Evolutionary conservation across 64 coral and sea anemone species (phyloP), one percentile per base, ranked within the genome.

Genomic region (Astreopora myriophthalma): DNA sequence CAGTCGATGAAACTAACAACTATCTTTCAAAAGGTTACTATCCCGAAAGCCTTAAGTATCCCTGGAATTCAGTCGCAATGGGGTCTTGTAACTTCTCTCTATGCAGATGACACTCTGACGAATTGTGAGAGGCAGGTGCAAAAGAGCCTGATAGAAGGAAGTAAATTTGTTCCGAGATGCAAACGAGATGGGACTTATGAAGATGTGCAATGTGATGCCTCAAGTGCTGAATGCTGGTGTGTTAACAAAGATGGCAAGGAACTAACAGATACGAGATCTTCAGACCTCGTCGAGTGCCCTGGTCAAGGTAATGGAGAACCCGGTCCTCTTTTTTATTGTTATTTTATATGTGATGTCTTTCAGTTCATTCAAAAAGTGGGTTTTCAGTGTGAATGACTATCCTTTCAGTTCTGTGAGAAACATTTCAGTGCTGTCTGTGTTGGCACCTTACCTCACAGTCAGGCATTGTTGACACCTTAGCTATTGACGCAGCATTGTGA

Each of bases 171-270:
- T 20, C 91, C 95, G 14, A 87, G 87, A 74, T 96, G 95, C 70
- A 93, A 93, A 33, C 32, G 73, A 55, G 90, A 93, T 63, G 95
- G 92, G 49, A 75, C 48, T 64, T 94, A 71, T 64, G 92, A 94
- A 80, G 86, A 88, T 26, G 86, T 89, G 10, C 92, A 94, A 44
- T 94, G 92, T 74, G 76, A 94, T 48, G 31, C 49, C 39, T 63
- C 68, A 72, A 94, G 63, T 28, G 34, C 73, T 4, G 40, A 73
- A 6, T 94, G 92, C 35, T 94, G 92, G 92, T 94, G 92, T 62
- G 92, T 94, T 8, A 86, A 89, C 30, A 83, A 68, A 23, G 70
- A 73, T n/a, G 92, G 92, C 34, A 89, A 73, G 22, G 85, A 89
- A 51, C 19, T 94, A 25, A 55, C 76, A 28, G 29, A 66, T n/a